Evolutionary conservation across 1,140 invertebrate genomes (phyloP), one percentile per base, ranked within the genome.

Genomic region (Caenorhabditis latens): DNA sequence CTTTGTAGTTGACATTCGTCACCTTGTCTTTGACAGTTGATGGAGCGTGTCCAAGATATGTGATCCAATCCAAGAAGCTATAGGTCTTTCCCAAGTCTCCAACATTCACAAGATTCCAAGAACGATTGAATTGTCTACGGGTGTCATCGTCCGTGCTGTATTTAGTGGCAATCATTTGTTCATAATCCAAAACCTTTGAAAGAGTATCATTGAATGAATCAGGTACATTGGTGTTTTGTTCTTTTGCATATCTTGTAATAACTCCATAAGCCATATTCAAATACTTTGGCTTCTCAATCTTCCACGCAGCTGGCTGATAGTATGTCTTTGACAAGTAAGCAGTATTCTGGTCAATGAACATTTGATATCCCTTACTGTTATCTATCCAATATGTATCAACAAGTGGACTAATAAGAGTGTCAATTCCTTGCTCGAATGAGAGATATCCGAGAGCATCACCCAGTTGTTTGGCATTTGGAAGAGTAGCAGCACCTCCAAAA

Each of bases 301-400:
- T 58, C 83, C 83, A 87, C 16, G 86, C 84, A 79, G 21, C 46
- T 48, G 86, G 86, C 14, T 84, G 55, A 48, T 87, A 87, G 61
- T 86, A 87, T 16, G 86, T 87, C 53, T 87, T 87, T 7, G 58
- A 55, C 71, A 57, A 43, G 16, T 87, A 63, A 53, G 84, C 86
- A 11, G 48, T 83, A 24, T 85, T 84, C 75, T 89, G 88, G 43
- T 89, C 88, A 57, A 89, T 85, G 83, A 86, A 89, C 42, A 89
- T 43, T 32, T 48, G 46, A 71, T 89, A 89, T 61, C 84, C 83
- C 53, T 88, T 83, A 16, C 13, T 79, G 65, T 83, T 83, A 58
- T 89, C 86, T 9, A 43, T 32, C 89, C 89, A 89, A 55, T 89
- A 46, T 42, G 89, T 89, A 61, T 89, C 89, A n/a, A 89, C 85